A percentile compares a stretch with the other conserved stretches of the same genome.
Evolutionary conservation across 1,140 invertebrate species (phyloP).

Genomic region (Ptiloglossa arizonensis): DNA sequence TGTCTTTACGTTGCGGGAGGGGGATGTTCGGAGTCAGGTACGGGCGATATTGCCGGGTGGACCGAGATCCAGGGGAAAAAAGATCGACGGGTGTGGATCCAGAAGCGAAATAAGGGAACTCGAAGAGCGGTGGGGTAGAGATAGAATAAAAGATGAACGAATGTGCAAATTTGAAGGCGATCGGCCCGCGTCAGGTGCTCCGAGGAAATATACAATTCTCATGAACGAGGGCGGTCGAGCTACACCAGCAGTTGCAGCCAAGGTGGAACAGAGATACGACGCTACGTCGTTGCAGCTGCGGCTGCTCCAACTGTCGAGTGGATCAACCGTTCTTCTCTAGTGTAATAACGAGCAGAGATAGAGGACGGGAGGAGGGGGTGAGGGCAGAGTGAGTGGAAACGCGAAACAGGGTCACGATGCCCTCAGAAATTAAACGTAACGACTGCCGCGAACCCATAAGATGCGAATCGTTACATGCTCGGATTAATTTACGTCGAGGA

Average conservation of each 20-base stretch:
- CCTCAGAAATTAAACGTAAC: constrained; percentile 66
- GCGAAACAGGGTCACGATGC: constrained; percentile 50
- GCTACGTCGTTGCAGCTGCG: constrained; percentile 57
- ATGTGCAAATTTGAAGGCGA: constrained; percentile 53
- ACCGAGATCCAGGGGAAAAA: not conserved
- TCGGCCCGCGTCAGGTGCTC: constrained; percentile 44
- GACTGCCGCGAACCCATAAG: constrained; percentile 51
- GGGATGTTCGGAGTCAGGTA: not conserved
- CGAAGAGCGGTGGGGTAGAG: not conserved
- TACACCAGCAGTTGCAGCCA: constrained; percentile 40
- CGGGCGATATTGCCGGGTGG: not conserved
- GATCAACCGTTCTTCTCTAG: constrained; percentile 54
- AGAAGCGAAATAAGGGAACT: constrained; percentile 4
- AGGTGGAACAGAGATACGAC: constrained; percentile 39
- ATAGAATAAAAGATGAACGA: constrained; percentile 40
- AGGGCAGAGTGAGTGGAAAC: not conserved
- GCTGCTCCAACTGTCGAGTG: constrained; percentile 54
- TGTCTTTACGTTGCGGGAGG: not conserved
- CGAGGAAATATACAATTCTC: constrained; percentile 48
- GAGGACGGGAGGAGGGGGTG: constrained; percentile 3
- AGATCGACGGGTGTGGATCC: not conserved
- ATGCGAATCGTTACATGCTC: constrained; percentile 26
- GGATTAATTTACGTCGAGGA: constrained; percentile 52
- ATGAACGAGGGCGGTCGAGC: constrained; percentile 33
- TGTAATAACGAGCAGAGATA: constrained; percentile 49